Base-by-base conservation (phyloP, 2,888 invertebrate genomes). In the Timema podura region DNA sequence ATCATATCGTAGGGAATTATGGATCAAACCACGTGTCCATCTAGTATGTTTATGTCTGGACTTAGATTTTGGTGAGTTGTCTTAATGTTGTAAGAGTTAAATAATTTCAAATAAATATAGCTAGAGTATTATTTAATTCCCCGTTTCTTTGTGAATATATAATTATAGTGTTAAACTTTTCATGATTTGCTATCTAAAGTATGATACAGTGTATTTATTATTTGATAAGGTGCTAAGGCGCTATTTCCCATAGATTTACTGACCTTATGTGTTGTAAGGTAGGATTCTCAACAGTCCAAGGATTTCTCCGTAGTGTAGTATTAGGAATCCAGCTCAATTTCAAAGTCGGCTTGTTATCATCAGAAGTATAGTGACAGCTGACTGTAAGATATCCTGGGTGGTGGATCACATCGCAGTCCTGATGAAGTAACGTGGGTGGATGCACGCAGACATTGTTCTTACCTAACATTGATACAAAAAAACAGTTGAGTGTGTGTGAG, bases 371-470 rank as follows among this genome's bases (percentile, higher is more conserved):
- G 64, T 91, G 92, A 30, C 92, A 92, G 15, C 92, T 91, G 64
- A 97, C 89, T 0, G 95, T 94, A 76, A 98, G 84, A 80, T 98
- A 98, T 0, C 91, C 97, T 3, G 96, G 96, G 82, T 95, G 92
- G 79, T 97, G 97, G 0, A 93, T 85, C 48, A 92, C 88, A 75
- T 95, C 95, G 68, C 91, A 87, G 77, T 92, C 91, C 76, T 91
- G 91, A 66, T 94, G 87, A 68, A 92, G 87, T 73, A 92, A 86
- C 0, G 92, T 91, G 65, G 95, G 94, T 7, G 96, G 96, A 84
- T 98, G 97, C 64, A 98, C 96, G 81, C 97, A 98, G 49, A 98
- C 96, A 82, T 98, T 97, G 81, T 98, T 98, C 83, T 97, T 98
- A 72, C 78, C 79, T 79, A 30, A 30, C 30, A 30, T 1, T 30